Base-by-base conservation (phyloP, 2,888 invertebrate genomes). In the Busseola fusca region DNA sequence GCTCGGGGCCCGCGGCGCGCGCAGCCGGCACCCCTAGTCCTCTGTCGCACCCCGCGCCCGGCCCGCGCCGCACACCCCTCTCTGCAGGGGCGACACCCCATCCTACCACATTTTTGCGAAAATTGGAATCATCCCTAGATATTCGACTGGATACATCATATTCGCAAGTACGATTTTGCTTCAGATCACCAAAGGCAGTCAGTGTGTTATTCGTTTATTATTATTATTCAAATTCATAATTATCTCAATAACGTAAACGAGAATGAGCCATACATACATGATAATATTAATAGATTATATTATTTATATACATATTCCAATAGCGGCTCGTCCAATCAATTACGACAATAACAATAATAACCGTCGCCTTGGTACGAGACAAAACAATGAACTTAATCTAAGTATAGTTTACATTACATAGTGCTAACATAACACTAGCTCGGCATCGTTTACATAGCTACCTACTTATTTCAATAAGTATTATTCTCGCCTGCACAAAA, bases 51-150 rank as follows among this genome's bases (percentile, higher is more conserved):
- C 59, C 74, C 67, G 25, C 67, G 21, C 70, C 69, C 72, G 62
- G 48, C 82, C 74, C 84, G 69, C 74, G 74, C 84, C 84, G 82
- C 82, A 76, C 87, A 81, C 93, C 93, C 89, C 93, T 84, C 92
- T 89, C 88, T 91, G 91, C 92, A 93, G 93, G 92, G 92, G 90
- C 88, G 85, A 89, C 88, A 90, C 91, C 93, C 93, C 90, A 91
- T 88, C 86, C 89, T 87, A 89, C 88, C 88, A 88, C 87, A 91
- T 92, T 93, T 93, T 93, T 92, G 93, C 94, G 93, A 93, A 94
- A 94, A 94, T 95, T 93, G 87, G 90, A 93, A 92, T 92, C 87
- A 89, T 91, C 88, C 88, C 87, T 87, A 86, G 86, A 89, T 88
- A 88, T 91, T 89, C 82, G 83, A 85, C 78, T 69, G 45, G 42